These are phyloP conservation scores for Drosophila anceps DNA, from an alignment of 2,888 invertebrate species.

Conservation along the genomic window DNA sequence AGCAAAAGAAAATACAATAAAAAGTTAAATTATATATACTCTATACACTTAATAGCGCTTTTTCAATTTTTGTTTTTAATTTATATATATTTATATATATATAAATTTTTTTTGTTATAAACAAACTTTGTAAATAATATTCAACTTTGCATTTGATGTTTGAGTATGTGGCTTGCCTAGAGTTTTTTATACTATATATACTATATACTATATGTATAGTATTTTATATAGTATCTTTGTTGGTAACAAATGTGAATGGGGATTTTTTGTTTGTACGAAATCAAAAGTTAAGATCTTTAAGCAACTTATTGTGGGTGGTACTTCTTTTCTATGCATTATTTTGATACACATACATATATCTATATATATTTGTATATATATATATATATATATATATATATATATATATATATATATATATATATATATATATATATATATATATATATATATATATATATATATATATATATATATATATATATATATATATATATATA, in stretches of 20 bases:
- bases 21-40: slow-evolving; percentile 18
- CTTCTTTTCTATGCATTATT: slow-evolving; percentile 29
- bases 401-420: slow-evolving; percentile 17
- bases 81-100: slow-evolving; percentile 15
- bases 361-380: slow-evolving; percentile 1
- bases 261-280: slow-evolving; percentile 28
- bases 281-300: slow-evolving; percentile 30
- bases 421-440: slow-evolving; percentile 14
- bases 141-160: slow-evolving; percentile 64
- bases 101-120: slow-evolving; percentile 27
- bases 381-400: slow-evolving; percentile 5
- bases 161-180: slow-evolving; percentile 67
- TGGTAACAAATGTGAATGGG: slow-evolving; percentile 43
- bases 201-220: slow-evolving; percentile 19
- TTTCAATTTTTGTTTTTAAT: slow-evolving; percentile 11
- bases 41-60: slow-evolving; percentile 34
- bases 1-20: slow-evolving; percentile 6
- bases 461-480: slow-evolving; percentile 6
- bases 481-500: too few species aligned
- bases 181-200: slow-evolving; percentile 16
- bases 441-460: slow-evolving; percentile 11
- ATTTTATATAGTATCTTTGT: slow-evolving; percentile 36
- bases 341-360: slow-evolving; percentile 25
- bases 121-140: slow-evolving; percentile 49
- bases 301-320: slow-evolving; percentile 12